These are phyloP conservation scores for Osmerus mordax DNA, from an alignment of 2,113 vertebrate genomes.

Conservation along the genomic window DNA sequence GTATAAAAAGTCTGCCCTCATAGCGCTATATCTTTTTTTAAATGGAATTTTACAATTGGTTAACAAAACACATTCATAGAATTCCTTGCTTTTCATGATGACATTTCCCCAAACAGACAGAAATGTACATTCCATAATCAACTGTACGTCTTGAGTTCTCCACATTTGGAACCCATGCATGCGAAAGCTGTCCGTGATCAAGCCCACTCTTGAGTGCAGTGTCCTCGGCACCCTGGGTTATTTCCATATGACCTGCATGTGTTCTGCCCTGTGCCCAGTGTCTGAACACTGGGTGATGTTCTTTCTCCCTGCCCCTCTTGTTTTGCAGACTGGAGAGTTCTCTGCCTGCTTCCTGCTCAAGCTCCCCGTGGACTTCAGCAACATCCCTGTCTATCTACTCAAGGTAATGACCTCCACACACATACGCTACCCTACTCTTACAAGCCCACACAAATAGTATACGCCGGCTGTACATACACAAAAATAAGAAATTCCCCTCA, in stretches of 20 bases:
- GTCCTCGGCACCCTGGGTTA: not conserved
- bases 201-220: not conserved
- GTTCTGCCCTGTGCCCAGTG: not conserved
- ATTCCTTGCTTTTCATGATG: too few species aligned
- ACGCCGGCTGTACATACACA: not conserved
- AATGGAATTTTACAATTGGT: too few species aligned
- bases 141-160: too few species aligned
- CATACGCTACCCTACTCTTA: not conserved
- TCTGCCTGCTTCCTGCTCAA: conserved; percentile 96
- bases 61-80: too few species aligned
- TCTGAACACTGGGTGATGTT: not conserved
- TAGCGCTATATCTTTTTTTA: too few species aligned
- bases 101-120: too few species aligned
- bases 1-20: too few species aligned
- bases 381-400: conserved; percentile 96
- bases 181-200: not conserved
- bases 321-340: conserved; percentile 90
- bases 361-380: conserved; percentile 95
- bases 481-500: not conserved
- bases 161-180: not conserved
- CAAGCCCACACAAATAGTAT: not conserved
- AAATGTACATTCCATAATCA: too few species aligned
- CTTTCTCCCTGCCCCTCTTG: conserved; percentile 35
- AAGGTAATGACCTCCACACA: conserved; percentile 78
- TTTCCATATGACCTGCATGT: not conserved